Base-by-base conservation (phyloP, 1,140 invertebrate species). In the Agraylea sexmaculata region DNA sequence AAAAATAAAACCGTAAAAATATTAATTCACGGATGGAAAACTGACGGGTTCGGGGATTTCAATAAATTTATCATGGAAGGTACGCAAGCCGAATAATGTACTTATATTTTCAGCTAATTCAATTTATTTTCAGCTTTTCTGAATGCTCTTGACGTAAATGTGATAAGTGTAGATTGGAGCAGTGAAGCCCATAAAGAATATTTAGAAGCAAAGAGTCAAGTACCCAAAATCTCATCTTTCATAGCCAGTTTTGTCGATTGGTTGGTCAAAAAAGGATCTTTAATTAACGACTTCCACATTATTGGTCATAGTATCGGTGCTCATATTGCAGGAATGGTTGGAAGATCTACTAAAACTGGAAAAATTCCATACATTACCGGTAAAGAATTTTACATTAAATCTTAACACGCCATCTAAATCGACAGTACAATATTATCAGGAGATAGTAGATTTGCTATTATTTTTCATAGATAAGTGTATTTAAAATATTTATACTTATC, bases 301-400 rank as follows among this genome's bases (percentile, higher is more conserved):
- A 54, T 73, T 32, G 74, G 74, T 4, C 71, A 74, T 44, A 74
- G 71, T 43, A 58, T 76, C 16, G 74, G 74, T 7, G 73, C 68
- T 5, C 74, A 77, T 41, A 46, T 73, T 6, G 57, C 58, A 0
- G 71, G 71, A 0, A 50, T 68, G 23, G 60, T 65, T n/a, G 71
- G 63, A 17, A 47, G 49, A 38, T 47, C 44, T 55, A 22, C n/a
- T n/a, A n/a, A n/a, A 45, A 29, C 13, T 13, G 45, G 45, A 39
- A 17, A 5, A 15, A 13, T 48, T 18, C 35, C 42, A 11, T 41
- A 40, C 19, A 28, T 51, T 2, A 48, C 49, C 10, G 42, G 46
- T 51, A 18, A 13, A n/a, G n/a, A n/a, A n/a, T n/a, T n/a, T n/a
- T n/a, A n/a, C n/a, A n/a, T n/a, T n/a, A n/a, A n/a, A n/a, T n/a